phyloP scores from a whole-genome alignment of 2,113 vertebrate species.

The Sapajus apella region DNA sequence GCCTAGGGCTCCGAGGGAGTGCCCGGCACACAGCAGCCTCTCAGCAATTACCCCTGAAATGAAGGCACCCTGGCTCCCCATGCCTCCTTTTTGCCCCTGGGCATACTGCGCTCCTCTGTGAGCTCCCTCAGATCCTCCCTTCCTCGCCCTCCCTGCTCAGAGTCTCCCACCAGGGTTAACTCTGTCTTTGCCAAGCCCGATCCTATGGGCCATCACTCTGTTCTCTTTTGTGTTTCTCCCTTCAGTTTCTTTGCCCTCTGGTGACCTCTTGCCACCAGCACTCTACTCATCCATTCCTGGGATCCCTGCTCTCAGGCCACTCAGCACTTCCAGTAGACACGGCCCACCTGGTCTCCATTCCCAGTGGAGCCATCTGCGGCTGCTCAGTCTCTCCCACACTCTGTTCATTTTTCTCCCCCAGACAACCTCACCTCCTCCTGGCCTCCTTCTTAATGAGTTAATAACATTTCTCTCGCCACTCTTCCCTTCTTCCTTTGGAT shows the following conservation, averaged over 20 bases:
- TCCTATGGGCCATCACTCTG: accelerated
- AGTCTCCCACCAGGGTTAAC: no score
- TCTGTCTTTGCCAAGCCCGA: neutral
- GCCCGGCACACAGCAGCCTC: neutral
- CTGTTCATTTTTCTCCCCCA: neutral
- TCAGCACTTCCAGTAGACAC: no score
- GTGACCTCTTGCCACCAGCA: accelerated
- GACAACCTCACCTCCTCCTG: neutral
- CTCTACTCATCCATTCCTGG: accelerated
- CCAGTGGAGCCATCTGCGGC: no score
- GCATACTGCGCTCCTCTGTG: accelerated
- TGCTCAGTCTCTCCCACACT: neutral
- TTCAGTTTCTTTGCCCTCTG: neutral
- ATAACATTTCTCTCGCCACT: accelerated
- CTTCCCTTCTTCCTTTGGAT: neutral
- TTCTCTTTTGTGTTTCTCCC: no score
- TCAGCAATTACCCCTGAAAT: neutral
- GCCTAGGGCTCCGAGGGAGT: accelerated
- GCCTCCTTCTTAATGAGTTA: neutral
- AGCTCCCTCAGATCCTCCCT: no score
- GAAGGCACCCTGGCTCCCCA: neutral
- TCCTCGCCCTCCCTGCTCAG: accelerated
- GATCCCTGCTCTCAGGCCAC: no score
- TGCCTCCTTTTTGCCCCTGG: no score
- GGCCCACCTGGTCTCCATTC: neutral